These are phyloP conservation scores for Stratiomys singularior DNA, from an alignment of 2,888 invertebrate genomes.

Conservation along the genomic window DNA sequence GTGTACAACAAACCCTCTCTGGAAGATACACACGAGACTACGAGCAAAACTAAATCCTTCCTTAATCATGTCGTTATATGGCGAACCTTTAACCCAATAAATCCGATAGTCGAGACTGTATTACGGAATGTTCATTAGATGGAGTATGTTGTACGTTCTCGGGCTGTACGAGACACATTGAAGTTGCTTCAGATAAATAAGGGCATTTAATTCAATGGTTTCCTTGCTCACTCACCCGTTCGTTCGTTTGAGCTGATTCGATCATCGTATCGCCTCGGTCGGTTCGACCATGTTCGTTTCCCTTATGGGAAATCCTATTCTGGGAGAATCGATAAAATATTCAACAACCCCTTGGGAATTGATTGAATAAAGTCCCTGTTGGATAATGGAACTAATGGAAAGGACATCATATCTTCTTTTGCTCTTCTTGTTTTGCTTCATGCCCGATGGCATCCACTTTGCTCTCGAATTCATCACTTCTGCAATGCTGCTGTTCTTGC, in stretches of 20 bases:
- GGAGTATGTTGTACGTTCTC: slow-evolving; percentile 19
- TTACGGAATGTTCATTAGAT: slow-evolving; percentile 43
- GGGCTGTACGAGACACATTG: slow-evolving; percentile 20
- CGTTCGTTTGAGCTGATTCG: slow-evolving; percentile 19
- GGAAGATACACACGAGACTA: neutral
- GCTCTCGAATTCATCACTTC: slow-evolving; percentile 26
- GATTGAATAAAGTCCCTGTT: slow-evolving; percentile 41
- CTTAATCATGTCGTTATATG: slow-evolving; percentile 42
- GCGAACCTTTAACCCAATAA: slow-evolving; percentile 44
- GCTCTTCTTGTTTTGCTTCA: slow-evolving; percentile 28
- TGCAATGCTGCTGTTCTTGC: slow-evolving; percentile 22
- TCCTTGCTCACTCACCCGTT: slow-evolving; percentile 38
- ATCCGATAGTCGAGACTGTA: slow-evolving; percentile 23
- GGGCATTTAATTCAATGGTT: slow-evolving; percentile 44
- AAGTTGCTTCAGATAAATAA: slow-evolving; percentile 38
- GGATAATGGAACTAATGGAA: slow-evolving; percentile 48
- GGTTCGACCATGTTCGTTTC: neutral
- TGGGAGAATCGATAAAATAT: slow-evolving; percentile 44
- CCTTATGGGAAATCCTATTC: slow-evolving; percentile 15
- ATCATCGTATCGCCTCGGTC: slow-evolving; percentile 13
- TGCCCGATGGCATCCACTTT: slow-evolving; percentile 28
- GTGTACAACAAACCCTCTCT: neutral
- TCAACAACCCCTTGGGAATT: slow-evolving; percentile 43
- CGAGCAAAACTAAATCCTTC: slow-evolving; percentile 40
- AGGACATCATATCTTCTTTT: slow-evolving; percentile 47